Evolutionary conservation across 2,113 vertebrate genomes (phyloP).

Genomic region (Dasyornis broadbenti): DNA sequence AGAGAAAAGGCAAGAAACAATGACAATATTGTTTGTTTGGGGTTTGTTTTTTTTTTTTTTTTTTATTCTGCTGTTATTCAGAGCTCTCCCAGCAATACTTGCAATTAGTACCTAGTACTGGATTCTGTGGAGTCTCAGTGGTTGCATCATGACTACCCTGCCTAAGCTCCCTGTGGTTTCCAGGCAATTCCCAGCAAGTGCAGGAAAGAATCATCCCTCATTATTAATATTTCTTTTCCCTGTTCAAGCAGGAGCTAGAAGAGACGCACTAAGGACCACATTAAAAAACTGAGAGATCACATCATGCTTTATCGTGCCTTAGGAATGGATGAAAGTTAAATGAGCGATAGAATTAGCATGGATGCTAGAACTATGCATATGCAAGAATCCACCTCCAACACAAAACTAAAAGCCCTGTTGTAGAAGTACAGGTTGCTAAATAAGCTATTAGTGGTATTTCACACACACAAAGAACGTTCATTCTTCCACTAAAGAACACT

Average conservation of each 20-base stretch:
- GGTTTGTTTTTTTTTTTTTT: accelerated
- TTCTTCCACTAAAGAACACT: not conserved
- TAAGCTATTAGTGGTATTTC: conserved; percentile 42
- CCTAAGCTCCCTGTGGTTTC: not conserved
- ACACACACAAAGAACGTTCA: not conserved
- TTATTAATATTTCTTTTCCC: not conserved
- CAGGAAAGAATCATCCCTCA: not conserved
- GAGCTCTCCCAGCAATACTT: not conserved
- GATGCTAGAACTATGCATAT: conserved; percentile 47
- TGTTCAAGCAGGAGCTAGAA: conserved; percentile 25
- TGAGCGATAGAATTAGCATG: conserved; percentile 45
- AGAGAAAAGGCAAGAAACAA: not conserved
- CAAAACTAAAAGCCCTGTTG: conserved; percentile 30
- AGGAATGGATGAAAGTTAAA: conserved; percentile 46
- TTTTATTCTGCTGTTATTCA: not conserved
- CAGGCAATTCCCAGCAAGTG: conserved; percentile 19
- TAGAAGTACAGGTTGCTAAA: conserved; percentile 53
- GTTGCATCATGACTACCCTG: not conserved
- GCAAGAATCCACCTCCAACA: conserved; percentile 36
- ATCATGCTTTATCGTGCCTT: conserved; percentile 27
- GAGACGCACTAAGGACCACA: conserved; percentile 10
- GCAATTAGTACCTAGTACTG: not conserved
- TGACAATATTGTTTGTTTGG: not conserved
- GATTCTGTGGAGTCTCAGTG: not conserved
- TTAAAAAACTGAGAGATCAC: conserved; percentile 56